Percentiles rank a stretch among this genome's conserved stretches.
phyloP scores from a whole-genome alignment of 2,888 invertebrate genomes.

The Acronicta alni region DNA sequence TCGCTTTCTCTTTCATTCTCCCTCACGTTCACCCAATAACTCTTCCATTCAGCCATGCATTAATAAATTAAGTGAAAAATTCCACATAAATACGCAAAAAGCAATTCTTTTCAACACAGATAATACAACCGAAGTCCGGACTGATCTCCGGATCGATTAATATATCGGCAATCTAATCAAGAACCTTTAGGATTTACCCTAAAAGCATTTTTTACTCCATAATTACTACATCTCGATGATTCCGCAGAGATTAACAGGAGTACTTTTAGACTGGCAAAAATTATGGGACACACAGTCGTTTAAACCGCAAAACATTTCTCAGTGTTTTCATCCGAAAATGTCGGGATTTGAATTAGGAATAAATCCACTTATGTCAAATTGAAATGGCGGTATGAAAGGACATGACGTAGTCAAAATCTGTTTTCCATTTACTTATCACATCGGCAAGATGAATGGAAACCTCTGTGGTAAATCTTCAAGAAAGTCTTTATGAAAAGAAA shows the following conservation, averaged over 20 bases:
- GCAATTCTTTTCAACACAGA: conserved; percentile 10
- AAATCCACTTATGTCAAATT: conserved; percentile 43
- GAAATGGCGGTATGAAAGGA: conserved; percentile 31
- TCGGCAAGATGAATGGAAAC: conserved; percentile 32
- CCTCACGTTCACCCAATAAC: too few relatives aligned
- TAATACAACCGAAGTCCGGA: conserved; percentile 3
- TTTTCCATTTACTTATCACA: too few relatives aligned
- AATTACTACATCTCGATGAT: conserved; percentile 51
- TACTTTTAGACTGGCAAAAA: conserved; percentile 24
- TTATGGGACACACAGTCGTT: conserved; percentile 24
- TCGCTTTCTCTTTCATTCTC: too few relatives aligned
- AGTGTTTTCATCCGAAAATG: conserved; percentile 8
- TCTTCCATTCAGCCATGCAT: too few relatives aligned
- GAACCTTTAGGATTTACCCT: conserved; percentile 45
- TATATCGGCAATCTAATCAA: conserved; percentile 36
- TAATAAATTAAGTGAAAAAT: too few relatives aligned
- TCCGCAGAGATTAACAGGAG: conserved; percentile 31
- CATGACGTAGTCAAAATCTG: conserved; percentile 32
- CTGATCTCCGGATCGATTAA: conserved; percentile 24
- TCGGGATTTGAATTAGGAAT: conserved; percentile 11
- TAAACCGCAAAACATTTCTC: conserved; percentile 2
- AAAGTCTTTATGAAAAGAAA: too few relatives aligned
- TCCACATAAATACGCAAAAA: too few relatives aligned
- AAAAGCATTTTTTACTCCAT: conserved; percentile 34
- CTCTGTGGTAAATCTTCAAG: conserved; percentile 14